Evolutionary conservation across 2,888 invertebrate genomes (phyloP).

Genomic region (Unio delphinus): DNA sequence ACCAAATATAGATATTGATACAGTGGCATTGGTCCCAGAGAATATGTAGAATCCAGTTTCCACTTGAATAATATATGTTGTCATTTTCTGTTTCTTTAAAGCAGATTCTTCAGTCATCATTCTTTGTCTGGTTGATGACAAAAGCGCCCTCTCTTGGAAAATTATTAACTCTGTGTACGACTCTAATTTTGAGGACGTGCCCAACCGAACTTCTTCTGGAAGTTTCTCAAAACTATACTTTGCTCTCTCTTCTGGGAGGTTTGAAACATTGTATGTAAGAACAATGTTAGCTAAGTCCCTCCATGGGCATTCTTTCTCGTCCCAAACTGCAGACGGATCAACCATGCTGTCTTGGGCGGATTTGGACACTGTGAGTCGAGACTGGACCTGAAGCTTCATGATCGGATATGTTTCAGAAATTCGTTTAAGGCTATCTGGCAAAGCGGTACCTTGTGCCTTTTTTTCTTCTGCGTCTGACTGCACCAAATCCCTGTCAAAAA

Average conservation of each 20-base stretch:
- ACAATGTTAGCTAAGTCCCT: slow-evolving; percentile 19
- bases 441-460: slow-evolving; percentile 23
- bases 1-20: slow-evolving; percentile 29
- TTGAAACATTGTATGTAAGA: slow-evolving; percentile 25
- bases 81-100: slow-evolving; percentile 12
- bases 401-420: slow-evolving; percentile 13
- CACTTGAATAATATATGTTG: slow-evolving; percentile 26
- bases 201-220: slow-evolving; percentile 11
- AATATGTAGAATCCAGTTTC: slow-evolving; percentile 33
- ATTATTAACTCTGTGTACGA: slow-evolving; percentile 19
- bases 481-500: background rate
- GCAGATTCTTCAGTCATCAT: slow-evolving; percentile 13
- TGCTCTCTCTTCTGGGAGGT: slow-evolving; percentile 20
- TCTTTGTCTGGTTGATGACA: slow-evolving; percentile 19
- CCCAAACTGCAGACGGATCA: slow-evolving; percentile 20
- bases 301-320: slow-evolving; percentile 27
- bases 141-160: slow-evolving; percentile 25
- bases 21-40: slow-evolving; percentile 33
- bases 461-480: slow-evolving; percentile 17
- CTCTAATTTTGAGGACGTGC: slow-evolving; percentile 13
- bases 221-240: slow-evolving; percentile 17
- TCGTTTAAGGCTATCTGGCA: slow-evolving; percentile 16
- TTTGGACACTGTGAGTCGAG: slow-evolving; percentile 7
- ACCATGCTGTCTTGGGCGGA: background rate
- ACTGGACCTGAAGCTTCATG: slow-evolving; percentile 29